Conservation (phyloP, 2,797 vertebrate species). For the Hydrophis major region DNA sequence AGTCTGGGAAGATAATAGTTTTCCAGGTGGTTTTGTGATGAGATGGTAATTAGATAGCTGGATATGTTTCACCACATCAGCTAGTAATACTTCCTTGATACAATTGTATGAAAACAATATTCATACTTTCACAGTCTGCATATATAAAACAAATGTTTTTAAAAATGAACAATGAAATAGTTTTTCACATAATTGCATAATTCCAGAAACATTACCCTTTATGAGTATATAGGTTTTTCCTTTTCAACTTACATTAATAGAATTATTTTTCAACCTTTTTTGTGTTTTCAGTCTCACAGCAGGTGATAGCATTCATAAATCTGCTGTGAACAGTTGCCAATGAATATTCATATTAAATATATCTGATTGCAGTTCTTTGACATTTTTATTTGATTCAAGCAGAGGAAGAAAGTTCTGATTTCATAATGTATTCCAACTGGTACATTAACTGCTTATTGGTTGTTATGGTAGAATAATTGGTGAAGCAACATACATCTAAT, state of each 20-base stretch:
- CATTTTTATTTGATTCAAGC: conserved; percentile 77
- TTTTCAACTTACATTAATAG: conserved; percentile 77
- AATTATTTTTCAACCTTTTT: conserved; percentile 75
- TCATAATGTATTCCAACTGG: conserved; percentile 65
- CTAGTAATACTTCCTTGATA: conserved; percentile 25
- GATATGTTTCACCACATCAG: conserved; percentile 30
- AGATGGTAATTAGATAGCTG: conserved; percentile 53
- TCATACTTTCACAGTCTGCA: conserved; percentile 61
- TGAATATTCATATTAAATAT: conserved; percentile 80
- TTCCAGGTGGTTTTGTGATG: conserved; percentile 40
- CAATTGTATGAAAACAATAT: conserved; percentile 32
- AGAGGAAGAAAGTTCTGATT: conserved; percentile 69
- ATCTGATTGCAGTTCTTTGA: conserved; percentile 77
- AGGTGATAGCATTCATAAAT: conserved; percentile 84
- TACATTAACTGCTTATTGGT: conserved; percentile 60
- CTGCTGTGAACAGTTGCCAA: conserved; percentile 81
- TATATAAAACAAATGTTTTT: conserved; percentile 70
- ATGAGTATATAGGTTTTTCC: conserved; percentile 65
- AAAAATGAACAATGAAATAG: conserved; percentile 66
- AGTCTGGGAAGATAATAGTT: conserved; percentile 35
- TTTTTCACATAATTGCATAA: conserved; percentile 65
- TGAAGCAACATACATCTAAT: conserved; percentile 55
- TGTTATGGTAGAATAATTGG: conserved; percentile 63
- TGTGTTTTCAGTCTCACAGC: conserved; percentile 66
- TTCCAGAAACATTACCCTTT: conserved; percentile 71